Evolutionary conservation across 2,797 vertebrate genomes (phyloP).

Genomic region (Neopelma chrysocephalum): DNA sequence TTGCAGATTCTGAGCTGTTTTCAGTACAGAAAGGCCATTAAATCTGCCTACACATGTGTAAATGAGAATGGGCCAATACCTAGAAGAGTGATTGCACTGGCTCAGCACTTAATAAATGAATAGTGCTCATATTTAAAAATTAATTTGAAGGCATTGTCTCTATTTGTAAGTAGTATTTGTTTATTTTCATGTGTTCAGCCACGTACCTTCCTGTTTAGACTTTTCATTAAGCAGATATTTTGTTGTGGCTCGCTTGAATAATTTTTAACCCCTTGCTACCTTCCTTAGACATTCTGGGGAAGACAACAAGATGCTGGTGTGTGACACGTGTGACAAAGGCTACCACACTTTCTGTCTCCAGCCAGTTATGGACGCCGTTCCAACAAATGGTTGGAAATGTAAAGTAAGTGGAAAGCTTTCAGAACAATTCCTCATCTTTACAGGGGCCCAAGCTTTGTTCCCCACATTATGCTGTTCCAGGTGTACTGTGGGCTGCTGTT

Average conservation of each 20-base stretch:
- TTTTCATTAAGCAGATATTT: background rate
- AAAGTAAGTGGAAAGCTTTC: conserved; percentile 83
- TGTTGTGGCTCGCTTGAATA: background rate
- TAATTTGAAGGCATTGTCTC: background rate
- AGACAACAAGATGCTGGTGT: conserved; percentile 99
- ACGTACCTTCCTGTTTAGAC: background rate
- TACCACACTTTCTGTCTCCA: conserved; percentile 99
- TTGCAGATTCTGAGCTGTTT: background rate
- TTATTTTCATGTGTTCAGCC: background rate
- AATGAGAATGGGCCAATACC: background rate
- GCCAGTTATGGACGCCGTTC: conserved; percentile 94
- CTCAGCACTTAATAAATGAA: background rate
- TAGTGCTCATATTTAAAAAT: background rate
- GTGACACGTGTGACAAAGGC: conserved; percentile 98
- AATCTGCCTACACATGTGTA: fast-evolving
- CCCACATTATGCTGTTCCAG: fast-evolving
- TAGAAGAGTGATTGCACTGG: background rate
- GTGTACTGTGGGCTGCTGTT: background rate
- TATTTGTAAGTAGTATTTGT: background rate
- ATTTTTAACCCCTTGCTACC: conserved; percentile 5
- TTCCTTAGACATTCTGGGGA: conserved; percentile 93
- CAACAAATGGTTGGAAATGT: conserved; percentile 98
- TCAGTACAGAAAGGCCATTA: background rate
- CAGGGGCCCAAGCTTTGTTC: background rate
- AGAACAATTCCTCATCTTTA: background rate